These are phyloP conservation scores for Argentina silus DNA, from an alignment of 2,797 vertebrate species.

Conservation along the genomic window DNA sequence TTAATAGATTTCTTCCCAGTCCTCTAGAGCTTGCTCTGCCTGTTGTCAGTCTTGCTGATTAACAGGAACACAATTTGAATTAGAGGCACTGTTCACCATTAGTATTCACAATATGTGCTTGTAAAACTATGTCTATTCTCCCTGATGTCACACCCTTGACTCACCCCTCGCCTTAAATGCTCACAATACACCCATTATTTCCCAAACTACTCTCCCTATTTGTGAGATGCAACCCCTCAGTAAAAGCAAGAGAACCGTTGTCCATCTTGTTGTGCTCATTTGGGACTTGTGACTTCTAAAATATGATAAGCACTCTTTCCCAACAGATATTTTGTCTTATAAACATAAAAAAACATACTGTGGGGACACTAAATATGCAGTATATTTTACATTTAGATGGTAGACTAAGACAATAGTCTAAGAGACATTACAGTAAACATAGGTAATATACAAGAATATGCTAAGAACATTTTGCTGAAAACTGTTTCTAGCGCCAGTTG, in stretches of 20 bases:
- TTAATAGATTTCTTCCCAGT: constrained; percentile 73
- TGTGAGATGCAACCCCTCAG: constrained; percentile 38
- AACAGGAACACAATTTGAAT: constrained; percentile 72
- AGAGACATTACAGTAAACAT: neutral
- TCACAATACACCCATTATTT: constrained; percentile 23
- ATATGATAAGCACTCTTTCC: neutral
- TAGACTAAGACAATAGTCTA: neutral
- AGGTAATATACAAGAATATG: neutral
- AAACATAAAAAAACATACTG: neutral
- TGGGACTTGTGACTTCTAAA: constrained; percentile 40
- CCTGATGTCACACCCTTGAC: constrained; percentile 25
- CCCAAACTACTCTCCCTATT: constrained; percentile 28
- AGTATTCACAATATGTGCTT: constrained; percentile 61
- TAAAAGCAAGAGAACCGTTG: constrained; percentile 38
- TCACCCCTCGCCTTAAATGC: constrained; percentile 36
- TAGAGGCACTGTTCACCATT: constrained; percentile 59
- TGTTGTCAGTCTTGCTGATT: constrained; percentile 74
- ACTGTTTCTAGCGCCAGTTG: neutral
- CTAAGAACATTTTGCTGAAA: neutral
- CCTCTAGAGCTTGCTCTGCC: constrained; percentile 63
- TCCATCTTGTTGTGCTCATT: constrained; percentile 44
- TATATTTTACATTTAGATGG: neutral
- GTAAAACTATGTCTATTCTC: constrained; percentile 37
- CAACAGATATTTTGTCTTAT: neutral
- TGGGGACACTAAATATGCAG: neutral